Evolutionary conservation across 1,140 invertebrate species (phyloP).

Genomic region (Hycleus phaleratus): DNA sequence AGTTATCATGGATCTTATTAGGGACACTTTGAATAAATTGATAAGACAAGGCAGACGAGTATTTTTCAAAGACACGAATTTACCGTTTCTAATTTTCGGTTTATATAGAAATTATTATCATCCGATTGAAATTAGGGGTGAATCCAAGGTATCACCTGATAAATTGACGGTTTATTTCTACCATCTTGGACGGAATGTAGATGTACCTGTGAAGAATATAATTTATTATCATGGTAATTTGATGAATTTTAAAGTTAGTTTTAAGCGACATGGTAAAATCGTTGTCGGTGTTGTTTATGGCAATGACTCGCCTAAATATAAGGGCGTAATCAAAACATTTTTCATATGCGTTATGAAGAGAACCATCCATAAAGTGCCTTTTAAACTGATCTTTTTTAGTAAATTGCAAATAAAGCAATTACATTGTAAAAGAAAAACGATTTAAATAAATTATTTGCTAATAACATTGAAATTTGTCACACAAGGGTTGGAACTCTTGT

Average conservation of each 20-base stretch:
- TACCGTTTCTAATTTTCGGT: no score
- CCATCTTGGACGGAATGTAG: not conserved
- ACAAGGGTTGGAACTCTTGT: no score
- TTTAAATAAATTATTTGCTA: no score
- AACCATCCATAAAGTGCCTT: not conserved
- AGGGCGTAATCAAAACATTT: not conserved
- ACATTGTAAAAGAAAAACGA: no score
- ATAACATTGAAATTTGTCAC: no score
- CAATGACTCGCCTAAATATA: constrained; percentile 6
- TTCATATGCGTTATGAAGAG: not conserved
- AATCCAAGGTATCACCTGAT: not conserved
- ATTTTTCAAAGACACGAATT: no score
- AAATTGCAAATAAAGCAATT: not conserved
- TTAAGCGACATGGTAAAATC: not conserved
- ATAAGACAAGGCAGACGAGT: no score
- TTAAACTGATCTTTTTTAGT: not conserved
- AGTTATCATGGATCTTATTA: no score
- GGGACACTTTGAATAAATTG: no score
- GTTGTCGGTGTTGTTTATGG: constrained; percentile 2
- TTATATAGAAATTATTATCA: not conserved
- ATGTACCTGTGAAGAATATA: not conserved
- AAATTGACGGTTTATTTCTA: not conserved
- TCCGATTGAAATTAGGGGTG: not conserved
- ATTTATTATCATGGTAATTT: constrained; percentile 7
- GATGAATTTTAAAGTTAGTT: constrained; percentile 6